Conservation (phyloP, 2,797 vertebrate genomes). For the Sebastes matsubarae region DNA sequence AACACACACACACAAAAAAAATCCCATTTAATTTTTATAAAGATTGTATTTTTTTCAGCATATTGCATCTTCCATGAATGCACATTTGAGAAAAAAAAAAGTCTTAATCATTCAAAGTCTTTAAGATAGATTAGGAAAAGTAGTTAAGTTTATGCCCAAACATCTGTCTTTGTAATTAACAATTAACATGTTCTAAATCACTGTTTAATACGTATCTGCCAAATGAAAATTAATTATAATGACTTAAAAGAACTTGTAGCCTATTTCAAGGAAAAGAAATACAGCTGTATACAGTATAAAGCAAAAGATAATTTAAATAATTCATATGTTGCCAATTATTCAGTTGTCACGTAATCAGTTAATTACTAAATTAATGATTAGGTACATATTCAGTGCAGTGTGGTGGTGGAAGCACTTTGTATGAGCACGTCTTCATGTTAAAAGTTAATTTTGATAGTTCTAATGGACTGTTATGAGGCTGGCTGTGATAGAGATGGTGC, state of each 20-base stretch:
- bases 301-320: neutral
- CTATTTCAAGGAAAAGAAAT: neutral
- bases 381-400: neutral
- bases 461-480: conserved; percentile 54
- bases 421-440: neutral
- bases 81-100: no score
- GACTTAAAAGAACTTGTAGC: neutral
- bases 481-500: conserved; percentile 30
- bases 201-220: neutral
- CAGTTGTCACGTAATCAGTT: neutral
- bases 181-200: neutral
- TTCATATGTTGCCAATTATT: neutral
- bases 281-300: neutral
- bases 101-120: no score
- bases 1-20: neutral
- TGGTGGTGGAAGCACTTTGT: conserved; percentile 4
- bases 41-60: neutral
- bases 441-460: conserved; percentile 43
- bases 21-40: neutral
- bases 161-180: neutral
- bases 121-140: no score
- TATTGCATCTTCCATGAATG: neutral
- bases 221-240: neutral
- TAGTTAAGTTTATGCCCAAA: neutral
- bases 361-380: neutral